Conservation (phyloP, 2,888 invertebrate genomes). For the Drosophila dives region DNA sequence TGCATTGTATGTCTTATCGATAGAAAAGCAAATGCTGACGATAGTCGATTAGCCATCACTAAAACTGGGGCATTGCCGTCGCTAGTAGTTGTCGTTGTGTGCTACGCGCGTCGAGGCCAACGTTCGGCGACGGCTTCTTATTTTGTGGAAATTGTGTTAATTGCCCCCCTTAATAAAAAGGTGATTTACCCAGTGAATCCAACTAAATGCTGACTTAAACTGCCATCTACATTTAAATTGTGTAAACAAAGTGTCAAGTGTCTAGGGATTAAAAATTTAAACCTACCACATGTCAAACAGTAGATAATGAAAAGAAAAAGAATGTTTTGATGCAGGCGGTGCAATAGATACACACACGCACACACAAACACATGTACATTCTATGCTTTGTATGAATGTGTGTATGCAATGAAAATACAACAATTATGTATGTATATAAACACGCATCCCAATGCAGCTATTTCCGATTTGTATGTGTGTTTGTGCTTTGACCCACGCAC, state of each 20-base stretch:
- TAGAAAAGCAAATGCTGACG: neutral
- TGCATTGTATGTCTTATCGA: neutral
- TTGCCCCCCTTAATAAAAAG: conserved; percentile 40
- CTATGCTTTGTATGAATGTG: conserved; percentile 11
- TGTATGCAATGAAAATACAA: conserved; percentile 1
- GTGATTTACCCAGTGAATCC: conserved; percentile 38
- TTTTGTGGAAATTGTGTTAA: conserved; percentile 20
- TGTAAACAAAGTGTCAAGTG: conserved; percentile 14
- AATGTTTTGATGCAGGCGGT: conserved; percentile 54
- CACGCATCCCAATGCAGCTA: conserved; percentile 24
- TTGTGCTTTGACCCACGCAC: conserved; percentile 51
- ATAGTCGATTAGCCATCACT: conserved; percentile 10
- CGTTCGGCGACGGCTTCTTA: conserved; percentile 24
- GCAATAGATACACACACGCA: conserved; percentile 51
- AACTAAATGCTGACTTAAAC: conserved; percentile 41
- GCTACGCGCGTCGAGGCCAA: conserved; percentile 48
- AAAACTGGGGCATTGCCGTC: conserved; percentile 3
- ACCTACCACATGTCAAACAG: conserved; percentile 40
- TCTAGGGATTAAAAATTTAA: neutral
- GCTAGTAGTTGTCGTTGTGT: conserved; percentile 38
- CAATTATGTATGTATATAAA: conserved; percentile 1
- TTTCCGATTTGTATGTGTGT: neutral
- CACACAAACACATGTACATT: conserved; percentile 29
- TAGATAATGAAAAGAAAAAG: conserved; percentile 60
- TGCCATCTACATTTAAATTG: neutral